Percentiles rank a stretch among this genome's conserved stretches.
Conservation (phyloP, 2,113 vertebrate species). For the Thomomys bottae region DNA sequence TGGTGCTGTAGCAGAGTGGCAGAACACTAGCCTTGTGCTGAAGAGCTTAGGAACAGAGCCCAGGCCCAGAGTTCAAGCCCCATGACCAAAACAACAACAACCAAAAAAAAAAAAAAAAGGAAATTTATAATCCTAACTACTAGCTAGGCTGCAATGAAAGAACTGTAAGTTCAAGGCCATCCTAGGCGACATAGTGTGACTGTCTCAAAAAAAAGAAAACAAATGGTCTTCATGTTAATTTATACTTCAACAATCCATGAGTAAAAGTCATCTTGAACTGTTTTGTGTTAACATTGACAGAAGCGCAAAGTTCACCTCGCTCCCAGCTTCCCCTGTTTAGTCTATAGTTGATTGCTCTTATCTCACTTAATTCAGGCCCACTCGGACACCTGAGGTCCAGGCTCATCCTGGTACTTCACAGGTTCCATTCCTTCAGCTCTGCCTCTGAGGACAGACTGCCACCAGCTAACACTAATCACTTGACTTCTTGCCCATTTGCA, state of each 20-base stretch:
- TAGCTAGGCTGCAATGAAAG: not conserved
- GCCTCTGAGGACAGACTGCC: not conserved
- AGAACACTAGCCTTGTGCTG: too few species aligned
- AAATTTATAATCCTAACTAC: not conserved
- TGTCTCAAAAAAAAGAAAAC: not conserved
- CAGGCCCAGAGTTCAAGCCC: too few species aligned
- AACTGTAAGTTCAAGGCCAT: not conserved
- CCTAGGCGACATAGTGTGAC: not conserved
- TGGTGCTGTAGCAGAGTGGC: too few species aligned
- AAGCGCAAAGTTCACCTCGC: not conserved
- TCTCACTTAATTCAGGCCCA: not conserved
- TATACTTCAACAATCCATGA: not conserved
- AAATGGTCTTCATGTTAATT: not conserved
- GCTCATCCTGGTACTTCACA: not conserved
- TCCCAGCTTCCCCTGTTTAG: not conserved
- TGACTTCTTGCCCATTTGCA: slow-evolving; percentile 2
- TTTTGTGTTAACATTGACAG: slow-evolving; percentile 6
- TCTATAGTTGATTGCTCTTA: not conserved
- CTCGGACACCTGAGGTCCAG: not conserved
- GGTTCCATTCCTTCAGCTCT: not conserved
- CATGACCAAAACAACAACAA: too few species aligned
- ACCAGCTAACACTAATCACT: not conserved
- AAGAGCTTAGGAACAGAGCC: too few species aligned
- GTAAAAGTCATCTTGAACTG: not conserved
- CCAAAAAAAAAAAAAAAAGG: too few species aligned